Evolutionary conservation across 1,140 invertebrate genomes (phyloP).

Genomic region (Phenacoccus solenopsis): DNA sequence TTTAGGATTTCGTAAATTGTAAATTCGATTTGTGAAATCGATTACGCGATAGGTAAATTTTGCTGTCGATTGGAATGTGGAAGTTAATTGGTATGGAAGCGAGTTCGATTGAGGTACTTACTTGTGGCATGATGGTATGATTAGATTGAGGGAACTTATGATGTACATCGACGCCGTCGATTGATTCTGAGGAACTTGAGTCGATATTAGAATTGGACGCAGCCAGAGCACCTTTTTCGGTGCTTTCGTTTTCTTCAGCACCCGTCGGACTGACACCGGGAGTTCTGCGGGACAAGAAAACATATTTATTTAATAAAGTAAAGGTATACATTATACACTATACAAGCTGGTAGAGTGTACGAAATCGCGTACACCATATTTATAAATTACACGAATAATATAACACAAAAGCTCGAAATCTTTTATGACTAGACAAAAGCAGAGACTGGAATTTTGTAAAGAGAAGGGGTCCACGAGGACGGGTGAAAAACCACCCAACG

Average conservation of each 20-base stretch:
- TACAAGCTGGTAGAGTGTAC: background rate
- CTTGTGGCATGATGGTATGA: slow-evolving; percentile 10
- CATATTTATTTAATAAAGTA: background rate
- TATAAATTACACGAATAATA: too few species aligned
- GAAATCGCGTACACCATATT: too few species aligned
- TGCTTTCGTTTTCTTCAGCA: slow-evolving; percentile 26
- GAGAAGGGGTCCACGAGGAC: background rate
- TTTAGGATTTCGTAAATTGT: background rate
- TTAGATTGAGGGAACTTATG: slow-evolving; percentile 7
- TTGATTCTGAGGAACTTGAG: slow-evolving; percentile 27
- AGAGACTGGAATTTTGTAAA: background rate
- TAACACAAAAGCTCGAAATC: background rate
- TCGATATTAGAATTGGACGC: slow-evolving; percentile 26
- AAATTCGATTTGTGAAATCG: background rate
- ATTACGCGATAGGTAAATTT: background rate
- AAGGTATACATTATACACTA: too few species aligned
- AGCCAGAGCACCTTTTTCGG: slow-evolving; percentile 25
- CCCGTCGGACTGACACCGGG: slow-evolving; percentile 26
- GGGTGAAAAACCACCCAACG: background rate
- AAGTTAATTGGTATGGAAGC: background rate
- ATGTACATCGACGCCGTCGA: slow-evolving; percentile 25
- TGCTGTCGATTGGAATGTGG: background rate
- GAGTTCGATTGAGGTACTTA: background rate
- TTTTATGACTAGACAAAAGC: background rate
- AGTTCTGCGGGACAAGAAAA: slow-evolving; percentile 21